Conservation (phyloP, 2,888 invertebrate genomes). For the Cordilura impudica region DNA sequence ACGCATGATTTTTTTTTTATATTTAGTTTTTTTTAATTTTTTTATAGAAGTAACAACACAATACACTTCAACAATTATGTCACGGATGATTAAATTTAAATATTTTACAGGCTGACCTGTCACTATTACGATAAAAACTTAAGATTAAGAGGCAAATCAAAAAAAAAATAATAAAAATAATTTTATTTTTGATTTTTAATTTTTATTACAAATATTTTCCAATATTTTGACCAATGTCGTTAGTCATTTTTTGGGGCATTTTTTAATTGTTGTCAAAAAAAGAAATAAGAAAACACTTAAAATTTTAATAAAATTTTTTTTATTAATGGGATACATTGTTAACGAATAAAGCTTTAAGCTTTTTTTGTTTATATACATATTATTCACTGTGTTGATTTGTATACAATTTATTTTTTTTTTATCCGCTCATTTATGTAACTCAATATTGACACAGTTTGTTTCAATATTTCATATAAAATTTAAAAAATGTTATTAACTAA, state of each 20-base stretch:
- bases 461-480: not conserved
- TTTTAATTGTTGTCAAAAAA: too few relatives aligned
- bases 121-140: not conserved
- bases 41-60: not conserved
- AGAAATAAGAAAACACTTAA: too few relatives aligned
- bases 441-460: conserved; percentile 47
- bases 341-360: too few relatives aligned
- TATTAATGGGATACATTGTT: too few relatives aligned
- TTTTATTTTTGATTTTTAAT: too few relatives aligned
- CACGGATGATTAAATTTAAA: conserved; percentile 36
- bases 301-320: too few relatives aligned
- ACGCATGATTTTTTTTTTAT: conserved; percentile 25
- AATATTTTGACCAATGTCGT: too few relatives aligned
- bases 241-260: too few relatives aligned
- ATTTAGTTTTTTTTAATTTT: not conserved
- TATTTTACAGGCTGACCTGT: not conserved
- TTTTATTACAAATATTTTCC: too few relatives aligned
- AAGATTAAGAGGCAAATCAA: not conserved
- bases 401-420: not conserved
- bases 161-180: not conserved
- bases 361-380: not conserved
- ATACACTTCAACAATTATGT: not conserved
- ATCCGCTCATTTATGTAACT: conserved; percentile 12
- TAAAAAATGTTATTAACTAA: not conserved
- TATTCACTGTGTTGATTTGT: not conserved